Conservation (phyloP, 2,797 vertebrate genomes). For the Emys orbicularis region DNA sequence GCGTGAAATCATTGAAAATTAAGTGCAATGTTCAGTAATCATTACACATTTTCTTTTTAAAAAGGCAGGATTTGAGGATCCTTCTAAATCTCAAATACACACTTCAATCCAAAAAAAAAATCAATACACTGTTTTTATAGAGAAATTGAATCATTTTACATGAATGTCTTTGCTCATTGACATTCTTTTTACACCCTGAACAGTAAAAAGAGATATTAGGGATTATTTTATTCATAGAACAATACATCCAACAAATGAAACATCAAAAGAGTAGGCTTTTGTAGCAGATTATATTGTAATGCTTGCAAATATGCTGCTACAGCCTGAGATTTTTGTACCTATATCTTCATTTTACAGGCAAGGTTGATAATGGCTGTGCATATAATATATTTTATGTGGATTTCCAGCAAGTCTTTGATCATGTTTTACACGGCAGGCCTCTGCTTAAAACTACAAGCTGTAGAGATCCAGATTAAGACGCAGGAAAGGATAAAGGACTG, state of each 20-base stretch:
- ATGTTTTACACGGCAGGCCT: constrained; percentile 52
- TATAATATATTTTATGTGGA: constrained; percentile 64
- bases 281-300: constrained; percentile 60
- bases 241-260: constrained; percentile 53
- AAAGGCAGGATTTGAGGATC: neutral
- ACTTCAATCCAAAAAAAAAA: neutral
- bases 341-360: constrained; percentile 57
- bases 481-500: constrained; percentile 47
- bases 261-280: constrained; percentile 42
- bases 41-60: neutral
- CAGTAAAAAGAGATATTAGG: constrained; percentile 28
- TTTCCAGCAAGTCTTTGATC: constrained; percentile 68
- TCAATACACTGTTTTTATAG: neutral
- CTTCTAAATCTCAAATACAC: neutral
- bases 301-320: constrained; percentile 36
- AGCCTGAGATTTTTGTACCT: constrained; percentile 43
- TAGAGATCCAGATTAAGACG: constrained; percentile 50
- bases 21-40: rapidly evolving
- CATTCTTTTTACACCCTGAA: neutral
- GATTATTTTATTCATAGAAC: constrained; percentile 48
- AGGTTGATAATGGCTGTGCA: constrained; percentile 41
- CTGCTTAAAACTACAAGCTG: constrained; percentile 61
- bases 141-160: neutral
- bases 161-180: neutral
- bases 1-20: neutral